Evolutionary conservation across 2,113 vertebrate genomes (phyloP).

Genomic region (Aspiorhynchus laticeps): DNA sequence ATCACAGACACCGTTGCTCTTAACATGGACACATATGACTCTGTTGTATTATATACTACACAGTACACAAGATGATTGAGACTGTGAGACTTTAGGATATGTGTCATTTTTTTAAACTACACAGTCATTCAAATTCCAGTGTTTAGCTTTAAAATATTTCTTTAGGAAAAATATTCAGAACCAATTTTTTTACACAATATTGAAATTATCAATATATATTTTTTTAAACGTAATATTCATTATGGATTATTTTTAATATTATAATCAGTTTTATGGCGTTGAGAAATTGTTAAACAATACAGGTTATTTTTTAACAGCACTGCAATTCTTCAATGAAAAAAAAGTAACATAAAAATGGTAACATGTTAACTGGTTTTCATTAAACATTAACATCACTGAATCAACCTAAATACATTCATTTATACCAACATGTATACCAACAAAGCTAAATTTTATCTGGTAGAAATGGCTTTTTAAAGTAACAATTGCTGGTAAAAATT

Average conservation of each 20-base stretch:
- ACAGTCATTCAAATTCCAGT: neutral
- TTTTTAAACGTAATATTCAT: neutral
- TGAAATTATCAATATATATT: neutral
- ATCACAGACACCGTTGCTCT: constrained; percentile 3
- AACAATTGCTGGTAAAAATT: no score
- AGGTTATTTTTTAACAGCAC: no score
- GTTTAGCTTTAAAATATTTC: neutral
- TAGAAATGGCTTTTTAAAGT: no score
- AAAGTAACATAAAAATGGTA: no score
- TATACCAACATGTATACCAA: neutral
- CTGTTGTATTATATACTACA: neutral
- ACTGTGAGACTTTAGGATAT: neutral
- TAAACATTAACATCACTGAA: neutral
- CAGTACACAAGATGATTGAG: neutral
- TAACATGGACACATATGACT: neutral
- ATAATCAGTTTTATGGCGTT: neutral
- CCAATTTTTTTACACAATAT: neutral
- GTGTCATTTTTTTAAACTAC: neutral
- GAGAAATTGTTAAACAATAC: no score
- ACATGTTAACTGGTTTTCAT: no score
- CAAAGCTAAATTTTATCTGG: no score
- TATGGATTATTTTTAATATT: neutral
- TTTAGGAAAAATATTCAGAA: neutral
- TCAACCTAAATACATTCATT: neutral
- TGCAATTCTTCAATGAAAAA: no score